These are phyloP conservation scores for Petaurus breviceps DNA, from an alignment of 2,113 vertebrate genomes.

Conservation along the genomic window DNA sequence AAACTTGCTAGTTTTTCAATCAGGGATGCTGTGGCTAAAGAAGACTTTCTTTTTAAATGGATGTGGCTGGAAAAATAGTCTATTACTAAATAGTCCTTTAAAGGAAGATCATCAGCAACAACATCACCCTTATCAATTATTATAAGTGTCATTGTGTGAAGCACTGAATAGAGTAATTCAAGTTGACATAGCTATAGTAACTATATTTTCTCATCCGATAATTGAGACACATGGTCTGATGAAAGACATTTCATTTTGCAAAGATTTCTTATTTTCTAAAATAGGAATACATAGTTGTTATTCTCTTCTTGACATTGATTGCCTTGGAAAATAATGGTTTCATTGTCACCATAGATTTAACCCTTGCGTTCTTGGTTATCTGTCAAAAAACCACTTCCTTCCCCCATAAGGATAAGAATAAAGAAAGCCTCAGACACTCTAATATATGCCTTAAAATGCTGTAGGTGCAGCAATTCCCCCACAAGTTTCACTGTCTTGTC, in stretches of 20 bases:
- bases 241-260: not conserved
- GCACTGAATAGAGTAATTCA: not conserved
- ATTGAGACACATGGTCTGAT: not conserved
- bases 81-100: not conserved
- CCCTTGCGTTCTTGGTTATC: not conserved
- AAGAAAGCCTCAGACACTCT: not conserved
- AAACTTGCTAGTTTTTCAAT: not conserved
- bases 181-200: not conserved
- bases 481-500: not conserved
- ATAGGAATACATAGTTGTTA: not conserved
- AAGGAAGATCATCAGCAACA: not conserved
- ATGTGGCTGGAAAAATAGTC: not conserved
- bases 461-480: not conserved
- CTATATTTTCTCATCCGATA: not conserved
- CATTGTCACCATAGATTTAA: not conserved
- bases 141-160: not conserved
- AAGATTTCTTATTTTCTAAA: not conserved
- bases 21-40: not conserved
- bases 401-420: not conserved
- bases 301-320: not conserved
- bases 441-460: not conserved
- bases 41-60: not conserved
- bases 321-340: not conserved
- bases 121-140: not conserved
- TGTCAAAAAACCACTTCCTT: not conserved